Evolutionary conservation across 2,888 invertebrate genomes (phyloP).

Genomic region (Mimumesa dahlbomi): DNA sequence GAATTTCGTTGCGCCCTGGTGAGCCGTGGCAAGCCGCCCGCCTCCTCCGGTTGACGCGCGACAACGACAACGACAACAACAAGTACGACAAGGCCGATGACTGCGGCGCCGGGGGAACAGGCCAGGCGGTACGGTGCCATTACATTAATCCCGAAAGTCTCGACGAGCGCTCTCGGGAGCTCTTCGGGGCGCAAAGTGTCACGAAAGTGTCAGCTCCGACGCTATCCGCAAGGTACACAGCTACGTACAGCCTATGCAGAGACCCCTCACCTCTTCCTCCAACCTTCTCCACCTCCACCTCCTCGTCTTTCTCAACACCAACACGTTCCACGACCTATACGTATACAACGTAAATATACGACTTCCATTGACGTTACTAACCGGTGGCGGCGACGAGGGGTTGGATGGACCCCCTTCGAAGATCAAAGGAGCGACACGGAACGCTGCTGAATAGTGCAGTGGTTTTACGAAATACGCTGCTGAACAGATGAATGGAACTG

Average conservation of each 20-base stretch:
- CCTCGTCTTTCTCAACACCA: background rate
- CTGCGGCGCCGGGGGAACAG: constrained; percentile 11
- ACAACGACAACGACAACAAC: constrained; percentile 34
- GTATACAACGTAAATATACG: constrained; percentile 20
- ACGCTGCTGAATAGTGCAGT: constrained; percentile 66
- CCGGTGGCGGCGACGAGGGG: constrained; percentile 14
- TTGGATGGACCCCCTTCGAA: constrained; percentile 44
- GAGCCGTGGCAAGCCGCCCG: constrained; percentile 11
- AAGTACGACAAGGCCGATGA: constrained; percentile 48
- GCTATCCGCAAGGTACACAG: constrained; percentile 58
- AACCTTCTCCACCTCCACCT: background rate
- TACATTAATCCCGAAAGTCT: constrained; percentile 63
- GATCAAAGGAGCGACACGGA: constrained; percentile 72
- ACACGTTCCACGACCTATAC: background rate
- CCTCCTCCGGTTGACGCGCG: constrained; percentile 5
- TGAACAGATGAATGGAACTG: constrained; percentile 57
- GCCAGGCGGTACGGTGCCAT: constrained; percentile 40
- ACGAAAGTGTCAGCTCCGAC: constrained; percentile 71
- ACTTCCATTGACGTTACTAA: constrained; percentile 8
- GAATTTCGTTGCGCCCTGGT: constrained; percentile 36
- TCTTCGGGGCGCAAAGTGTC: constrained; percentile 66
- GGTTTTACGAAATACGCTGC: constrained; percentile 69
- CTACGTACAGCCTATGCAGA: constrained; percentile 28
- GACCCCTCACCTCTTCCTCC: constrained; percentile 9
- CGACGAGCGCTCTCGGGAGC: constrained; percentile 58